Percentiles rank a stretch among this genome's conserved stretches.
These are phyloP conservation scores for Synergus laeviventris DNA, from an alignment of 2,888 invertebrate species.

Conservation along the genomic window DNA sequence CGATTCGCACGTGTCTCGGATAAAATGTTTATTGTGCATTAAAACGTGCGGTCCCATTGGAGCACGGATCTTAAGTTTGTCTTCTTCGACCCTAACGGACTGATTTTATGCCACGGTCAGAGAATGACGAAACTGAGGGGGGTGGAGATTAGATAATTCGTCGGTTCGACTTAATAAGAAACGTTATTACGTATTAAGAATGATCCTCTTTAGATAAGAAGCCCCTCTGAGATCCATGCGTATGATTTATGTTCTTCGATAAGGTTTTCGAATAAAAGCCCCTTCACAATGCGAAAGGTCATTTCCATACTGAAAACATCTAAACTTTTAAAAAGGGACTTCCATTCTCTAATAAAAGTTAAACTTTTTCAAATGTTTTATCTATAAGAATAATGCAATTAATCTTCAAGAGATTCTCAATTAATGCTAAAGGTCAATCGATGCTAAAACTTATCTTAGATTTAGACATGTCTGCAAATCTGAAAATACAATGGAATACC, in stretches of 20 bases:
- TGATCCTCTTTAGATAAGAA: constrained; percentile 56
- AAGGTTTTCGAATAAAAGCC: background rate
- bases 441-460: constrained; percentile 24
- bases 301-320: background rate
- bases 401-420: background rate
- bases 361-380: background rate
- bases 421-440: background rate
- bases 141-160: constrained; percentile 51
- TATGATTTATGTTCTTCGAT: constrained; percentile 53
- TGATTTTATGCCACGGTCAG: constrained; percentile 30
- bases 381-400: background rate
- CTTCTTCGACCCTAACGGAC: constrained; percentile 1
- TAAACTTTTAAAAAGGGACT: background rate
- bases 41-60: constrained; percentile 57
- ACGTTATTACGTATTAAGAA: constrained; percentile 58
- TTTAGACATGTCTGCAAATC: constrained; percentile 14
- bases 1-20: constrained; percentile 55
- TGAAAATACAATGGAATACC: constrained; percentile 59
- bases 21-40: constrained; percentile 60
- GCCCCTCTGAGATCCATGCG: constrained; percentile 20
- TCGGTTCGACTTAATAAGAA: constrained; percentile 53
- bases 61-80: constrained; percentile 49
- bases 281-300: constrained; percentile 1
- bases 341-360: background rate
- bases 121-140: background rate